These are phyloP conservation scores for Pelvicachromis taeniatus DNA, from an alignment of 2,113 vertebrate species.

Conservation along the genomic window DNA sequence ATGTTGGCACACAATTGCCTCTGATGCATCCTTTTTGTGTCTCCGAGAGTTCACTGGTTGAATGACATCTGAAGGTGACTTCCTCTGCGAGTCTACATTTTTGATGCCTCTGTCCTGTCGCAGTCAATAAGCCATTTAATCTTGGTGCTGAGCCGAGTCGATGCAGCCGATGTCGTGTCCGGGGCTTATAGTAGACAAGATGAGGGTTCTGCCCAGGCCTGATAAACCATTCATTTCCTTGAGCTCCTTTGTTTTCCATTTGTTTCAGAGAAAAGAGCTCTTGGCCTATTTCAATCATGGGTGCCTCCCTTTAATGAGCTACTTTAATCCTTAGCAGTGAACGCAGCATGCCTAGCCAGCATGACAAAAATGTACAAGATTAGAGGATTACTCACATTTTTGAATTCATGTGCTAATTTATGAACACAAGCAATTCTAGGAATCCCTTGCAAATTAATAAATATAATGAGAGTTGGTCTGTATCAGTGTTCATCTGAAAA, in stretches of 20 bases:
- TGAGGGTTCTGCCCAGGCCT: conserved; percentile 61
- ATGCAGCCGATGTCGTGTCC: conserved; percentile 65
- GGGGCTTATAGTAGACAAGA: conserved; percentile 52
- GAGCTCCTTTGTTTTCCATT: conserved; percentile 72
- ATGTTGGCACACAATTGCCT: not conserved
- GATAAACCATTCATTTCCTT: conserved; percentile 75
- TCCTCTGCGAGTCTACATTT: conserved; percentile 45
- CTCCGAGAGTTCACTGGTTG: conserved; percentile 1
- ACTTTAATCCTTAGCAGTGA: conserved; percentile 67
- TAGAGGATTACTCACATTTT: conserved; percentile 71
- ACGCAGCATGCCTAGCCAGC: conserved; percentile 54
- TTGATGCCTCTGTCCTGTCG: conserved; percentile 52
- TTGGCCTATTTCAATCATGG: conserved; percentile 74
- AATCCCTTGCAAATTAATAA: conserved; percentile 26
- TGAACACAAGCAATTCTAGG: conserved; percentile 59
- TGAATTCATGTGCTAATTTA: conserved; percentile 66
- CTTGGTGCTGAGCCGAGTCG: conserved; percentile 60
- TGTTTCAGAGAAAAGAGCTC: conserved; percentile 64
- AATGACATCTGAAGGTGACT: conserved; percentile 75
- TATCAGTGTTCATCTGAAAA: conserved; percentile 2
- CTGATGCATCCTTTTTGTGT: not conserved
- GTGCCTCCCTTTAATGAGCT: conserved; percentile 72
- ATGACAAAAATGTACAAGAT: conserved; percentile 62
- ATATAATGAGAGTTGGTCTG: not conserved
- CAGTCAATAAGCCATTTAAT: conserved; percentile 82